These are phyloP conservation scores for Brachystomella parvula DNA, from an alignment of 1,140 invertebrate species.

Conservation along the genomic window DNA sequence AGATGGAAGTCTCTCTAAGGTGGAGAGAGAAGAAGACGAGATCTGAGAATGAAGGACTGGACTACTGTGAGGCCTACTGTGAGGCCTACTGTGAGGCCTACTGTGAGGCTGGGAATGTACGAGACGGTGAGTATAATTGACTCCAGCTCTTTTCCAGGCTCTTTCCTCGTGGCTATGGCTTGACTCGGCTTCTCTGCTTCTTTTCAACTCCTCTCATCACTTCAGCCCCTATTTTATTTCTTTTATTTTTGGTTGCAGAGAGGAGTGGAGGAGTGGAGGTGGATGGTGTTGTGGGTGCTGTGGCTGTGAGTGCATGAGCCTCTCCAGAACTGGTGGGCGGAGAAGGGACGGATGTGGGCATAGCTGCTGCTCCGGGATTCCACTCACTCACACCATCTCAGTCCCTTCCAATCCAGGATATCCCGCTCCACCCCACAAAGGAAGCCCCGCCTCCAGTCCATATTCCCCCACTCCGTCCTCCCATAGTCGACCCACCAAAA, in stretches of 20 bases:
- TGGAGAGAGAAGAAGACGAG: slow-evolving; percentile 53
- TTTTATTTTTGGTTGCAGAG: slow-evolving; percentile 30
- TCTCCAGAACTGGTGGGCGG: slow-evolving; percentile 11
- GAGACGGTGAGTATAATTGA: slow-evolving; percentile 63
- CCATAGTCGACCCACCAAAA: slow-evolving; percentile 24
- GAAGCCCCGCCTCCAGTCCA: too few relatives aligned
- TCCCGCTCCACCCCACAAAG: not conserved
- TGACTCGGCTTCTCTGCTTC: not conserved
- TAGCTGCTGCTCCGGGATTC: slow-evolving; percentile 25
- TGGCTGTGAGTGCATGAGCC: slow-evolving; percentile 32
- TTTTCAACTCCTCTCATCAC: not conserved
- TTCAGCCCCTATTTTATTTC: slow-evolving; percentile 23
- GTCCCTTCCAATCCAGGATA: slow-evolving; percentile 17
- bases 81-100: slow-evolving; percentile 68
- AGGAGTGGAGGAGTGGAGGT: slow-evolving; percentile 24
- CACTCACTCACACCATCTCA: slow-evolving; percentile 34
- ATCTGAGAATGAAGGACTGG: slow-evolving; percentile 83
- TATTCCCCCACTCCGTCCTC: too few relatives aligned
- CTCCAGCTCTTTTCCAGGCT: not conserved
- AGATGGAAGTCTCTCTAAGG: slow-evolving; percentile 62
- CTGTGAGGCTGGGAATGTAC: slow-evolving; percentile 85
- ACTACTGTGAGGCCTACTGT: slow-evolving; percentile 47
- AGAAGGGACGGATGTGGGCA: not conserved
- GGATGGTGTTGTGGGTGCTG: slow-evolving; percentile 35
- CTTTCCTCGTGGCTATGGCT: too few relatives aligned